A percentile compares a stretch with the other conserved stretches of the same genome.
phyloP scores from a whole-genome alignment of 2,113 vertebrate species.

The Sterrhoptilus dennistouni region DNA sequence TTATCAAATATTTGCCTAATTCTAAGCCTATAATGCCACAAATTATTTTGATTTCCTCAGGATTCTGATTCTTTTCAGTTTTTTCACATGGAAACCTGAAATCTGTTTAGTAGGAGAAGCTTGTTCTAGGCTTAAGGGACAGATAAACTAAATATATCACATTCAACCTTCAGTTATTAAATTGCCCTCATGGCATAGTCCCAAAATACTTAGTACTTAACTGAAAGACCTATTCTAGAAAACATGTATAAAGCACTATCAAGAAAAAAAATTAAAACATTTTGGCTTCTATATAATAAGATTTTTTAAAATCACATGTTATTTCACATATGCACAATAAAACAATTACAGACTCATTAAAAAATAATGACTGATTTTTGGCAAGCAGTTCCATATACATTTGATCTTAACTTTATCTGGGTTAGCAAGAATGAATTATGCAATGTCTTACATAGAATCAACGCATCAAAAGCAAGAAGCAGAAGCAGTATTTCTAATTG shows the following conservation, averaged over 20 bases:
- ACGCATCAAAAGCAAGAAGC: background rate
- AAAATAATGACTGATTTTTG: background rate
- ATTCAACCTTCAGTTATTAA: background rate
- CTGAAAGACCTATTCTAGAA: background rate
- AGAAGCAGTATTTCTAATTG: background rate
- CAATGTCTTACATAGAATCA: background rate
- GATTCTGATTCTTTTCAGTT: background rate
- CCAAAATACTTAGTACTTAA: background rate
- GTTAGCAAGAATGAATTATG: background rate
- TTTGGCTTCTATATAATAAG: background rate
- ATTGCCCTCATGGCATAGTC: background rate
- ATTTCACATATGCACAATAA: background rate
- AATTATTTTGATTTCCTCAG: background rate
- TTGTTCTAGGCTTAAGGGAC: background rate
- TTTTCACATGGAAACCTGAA: background rate
- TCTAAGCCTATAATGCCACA: background rate
- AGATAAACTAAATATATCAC: background rate
- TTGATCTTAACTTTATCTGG: background rate
- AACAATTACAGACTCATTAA: background rate
- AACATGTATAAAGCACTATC: background rate
- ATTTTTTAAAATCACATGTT: background rate
- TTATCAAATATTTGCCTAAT: background rate
- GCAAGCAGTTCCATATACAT: background rate
- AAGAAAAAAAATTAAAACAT: background rate
- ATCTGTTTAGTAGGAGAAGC: background rate